Percentiles rank a stretch among this genome's conserved stretches.
These are phyloP conservation scores for Drosophila chauvacae DNA, from an alignment of 1,140 invertebrate genomes.

Conservation along the genomic window DNA sequence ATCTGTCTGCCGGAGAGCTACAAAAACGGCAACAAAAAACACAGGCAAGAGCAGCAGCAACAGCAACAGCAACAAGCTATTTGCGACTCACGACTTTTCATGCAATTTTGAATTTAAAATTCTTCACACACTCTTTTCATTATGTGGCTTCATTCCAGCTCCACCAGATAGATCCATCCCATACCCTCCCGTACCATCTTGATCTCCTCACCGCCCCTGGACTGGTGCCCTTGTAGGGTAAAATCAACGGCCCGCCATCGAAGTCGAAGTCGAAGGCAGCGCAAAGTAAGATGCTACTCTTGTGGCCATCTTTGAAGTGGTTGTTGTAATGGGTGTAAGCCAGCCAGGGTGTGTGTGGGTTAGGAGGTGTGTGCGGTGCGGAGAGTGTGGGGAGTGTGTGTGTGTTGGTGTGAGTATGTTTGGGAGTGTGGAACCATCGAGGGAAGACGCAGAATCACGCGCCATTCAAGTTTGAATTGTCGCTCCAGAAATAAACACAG, in stretches of 20 bases:
- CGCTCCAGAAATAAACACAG: constrained; percentile 58
- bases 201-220: background rate
- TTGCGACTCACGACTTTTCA: constrained; percentile 83
- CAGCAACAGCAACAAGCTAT: constrained; percentile 71
- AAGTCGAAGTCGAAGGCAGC: constrained; percentile 61
- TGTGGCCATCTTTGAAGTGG: constrained; percentile 80
- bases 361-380: constrained; percentile 13
- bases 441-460: constrained; percentile 71
- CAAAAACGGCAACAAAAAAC: constrained; percentile 24
- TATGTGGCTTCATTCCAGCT: constrained; percentile 70
- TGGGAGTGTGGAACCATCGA: constrained; percentile 34
- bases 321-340: constrained; percentile 69
- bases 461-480: constrained; percentile 75
- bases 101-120: constrained; percentile 84
- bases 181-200: background rate
- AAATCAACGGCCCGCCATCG: constrained; percentile 73
- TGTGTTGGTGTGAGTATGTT: constrained; percentile 10
- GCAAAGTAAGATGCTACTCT: constrained; percentile 81
- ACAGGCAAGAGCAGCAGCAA: constrained; percentile 15
- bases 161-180: constrained; percentile 27
- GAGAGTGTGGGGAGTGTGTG: constrained; percentile 15
- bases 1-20: constrained; percentile 63
- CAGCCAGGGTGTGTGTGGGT: constrained; percentile 19
- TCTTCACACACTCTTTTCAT: constrained; percentile 83
- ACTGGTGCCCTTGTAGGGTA: constrained; percentile 34